Base-by-base conservation (phyloP, 2,797 vertebrate genomes). In the Enteromius unitaeniatus region DNA sequence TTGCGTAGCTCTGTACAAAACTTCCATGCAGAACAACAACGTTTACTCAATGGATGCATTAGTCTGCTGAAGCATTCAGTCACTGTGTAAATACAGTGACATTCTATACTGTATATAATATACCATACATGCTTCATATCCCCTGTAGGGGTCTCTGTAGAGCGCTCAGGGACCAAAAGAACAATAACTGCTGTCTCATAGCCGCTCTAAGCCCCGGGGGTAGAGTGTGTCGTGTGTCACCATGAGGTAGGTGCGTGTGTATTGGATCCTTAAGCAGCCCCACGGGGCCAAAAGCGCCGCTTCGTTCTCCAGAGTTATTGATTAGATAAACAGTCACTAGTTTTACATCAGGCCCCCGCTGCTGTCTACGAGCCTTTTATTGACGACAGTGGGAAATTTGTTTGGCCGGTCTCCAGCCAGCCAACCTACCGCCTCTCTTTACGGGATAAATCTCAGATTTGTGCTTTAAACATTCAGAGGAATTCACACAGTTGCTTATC, bases 241-340 rank as follows among this genome's bases (percentile, higher is more conserved):
- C 15, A 23, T 37, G 65, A 64, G 80, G 37, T 81, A 62, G 76
- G 28, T 64, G 45, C 55, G 42, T 78, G 67, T 68, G 80, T 81
- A 79, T 84, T 85, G 55, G 70, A 72, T 86, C 69, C 80, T 85
- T 78, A 72, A 82, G 82, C 86, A 74, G 70, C 78, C 86, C 87
- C 81, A 79, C 65, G 78, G 83, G 81, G 83, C 42, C 72, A 58
- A 62, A 62, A 42, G 78, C 58, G 21, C 45, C 58, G 84, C 83
- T 86, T 79, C 72, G 85, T 88, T 79, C 88, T 87, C 79, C 67
- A 86, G 70, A 84, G 85, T 87, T 91, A 90, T 91, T 90, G 91
- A 91, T 90, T 89, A 89, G 86, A 88, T 89, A 89, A 90, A 90
- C 81, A 78, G 84, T 79, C 67, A 58, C 82, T 89, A 87, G 85